Conservation (phyloP, 2,113 vertebrate genomes). For the Tretioscincus oriximinensis region DNA sequence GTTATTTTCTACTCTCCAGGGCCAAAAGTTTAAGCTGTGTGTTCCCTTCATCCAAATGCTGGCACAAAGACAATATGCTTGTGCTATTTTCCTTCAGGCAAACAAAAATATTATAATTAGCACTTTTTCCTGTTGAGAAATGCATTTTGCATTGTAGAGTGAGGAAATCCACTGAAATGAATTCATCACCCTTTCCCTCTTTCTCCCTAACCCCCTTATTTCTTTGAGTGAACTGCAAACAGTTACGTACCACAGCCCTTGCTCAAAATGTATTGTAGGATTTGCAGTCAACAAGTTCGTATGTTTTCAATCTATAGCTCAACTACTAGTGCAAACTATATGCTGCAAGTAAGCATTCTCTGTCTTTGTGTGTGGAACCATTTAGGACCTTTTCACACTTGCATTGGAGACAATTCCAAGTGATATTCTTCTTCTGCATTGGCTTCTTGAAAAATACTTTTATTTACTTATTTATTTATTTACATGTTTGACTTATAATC, state of each 20-base stretch:
- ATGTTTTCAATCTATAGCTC: constrained; percentile 11
- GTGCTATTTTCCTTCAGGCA: constrained; percentile 48
- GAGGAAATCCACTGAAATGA: constrained; percentile 43
- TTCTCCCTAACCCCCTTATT: too few species aligned
- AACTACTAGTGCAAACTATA: constrained; percentile 30
- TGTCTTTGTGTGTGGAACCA: neutral
- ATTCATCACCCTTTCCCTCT: constrained; percentile 53
- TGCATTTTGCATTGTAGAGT: constrained; percentile 4
- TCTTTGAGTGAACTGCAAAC: constrained; percentile 22
- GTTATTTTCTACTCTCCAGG: constrained; percentile 55
- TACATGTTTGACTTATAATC: too few species aligned
- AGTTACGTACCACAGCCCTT: constrained; percentile 23
- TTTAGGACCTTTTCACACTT: too few species aligned
- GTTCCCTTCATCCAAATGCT: constrained; percentile 39
- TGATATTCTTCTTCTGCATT: too few species aligned
- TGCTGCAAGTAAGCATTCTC: constrained; percentile 8
- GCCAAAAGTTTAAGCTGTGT: constrained; percentile 58
- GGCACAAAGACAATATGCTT: constrained; percentile 40
- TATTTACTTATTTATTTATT: too few species aligned
- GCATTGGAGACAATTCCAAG: too few species aligned
- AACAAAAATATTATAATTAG: constrained; percentile 70
- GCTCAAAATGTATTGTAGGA: constrained; percentile 24
- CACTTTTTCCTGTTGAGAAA: constrained; percentile 67
- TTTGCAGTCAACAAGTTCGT: constrained; percentile 47
- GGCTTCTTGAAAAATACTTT: too few species aligned